Conservation (phyloP, 2,113 vertebrate species). For the Perca flavescens region DNA sequence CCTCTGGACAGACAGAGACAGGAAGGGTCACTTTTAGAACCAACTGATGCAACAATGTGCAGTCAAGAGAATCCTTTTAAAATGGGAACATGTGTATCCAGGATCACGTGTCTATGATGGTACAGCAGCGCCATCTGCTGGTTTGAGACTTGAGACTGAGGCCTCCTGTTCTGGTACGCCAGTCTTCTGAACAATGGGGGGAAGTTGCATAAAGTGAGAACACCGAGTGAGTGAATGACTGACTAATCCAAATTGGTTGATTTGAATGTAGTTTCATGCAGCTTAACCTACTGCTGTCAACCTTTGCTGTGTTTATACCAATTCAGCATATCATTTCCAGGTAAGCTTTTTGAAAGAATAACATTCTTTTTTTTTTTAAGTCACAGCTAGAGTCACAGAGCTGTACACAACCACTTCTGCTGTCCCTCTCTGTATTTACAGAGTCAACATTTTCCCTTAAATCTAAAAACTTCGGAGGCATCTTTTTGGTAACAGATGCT, state of each 20-base stretch:
- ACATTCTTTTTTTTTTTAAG: no score
- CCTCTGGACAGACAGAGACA: conserved; percentile 51
- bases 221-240: background rate
- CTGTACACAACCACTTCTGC: no score
- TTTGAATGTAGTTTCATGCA: background rate
- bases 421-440: background rate
- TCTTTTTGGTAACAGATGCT: background rate
- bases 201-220: background rate
- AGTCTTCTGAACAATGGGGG: background rate
- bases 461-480: background rate
- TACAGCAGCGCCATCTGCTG: conserved; percentile 59
- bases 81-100: background rate
- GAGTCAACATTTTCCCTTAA: background rate
- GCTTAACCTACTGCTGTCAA: background rate
- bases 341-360: background rate
- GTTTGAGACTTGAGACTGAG: background rate
- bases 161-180: background rate
- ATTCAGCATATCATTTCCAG: background rate
- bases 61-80: background rate
- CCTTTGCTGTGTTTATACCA: background rate
- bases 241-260: background rate
- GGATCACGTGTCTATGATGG: background rate
- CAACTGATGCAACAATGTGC: background rate
- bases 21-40: background rate
- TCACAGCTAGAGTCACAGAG: no score